Conservation (phyloP, 2,113 vertebrate genomes). For the Varanus salvator region DNA sequence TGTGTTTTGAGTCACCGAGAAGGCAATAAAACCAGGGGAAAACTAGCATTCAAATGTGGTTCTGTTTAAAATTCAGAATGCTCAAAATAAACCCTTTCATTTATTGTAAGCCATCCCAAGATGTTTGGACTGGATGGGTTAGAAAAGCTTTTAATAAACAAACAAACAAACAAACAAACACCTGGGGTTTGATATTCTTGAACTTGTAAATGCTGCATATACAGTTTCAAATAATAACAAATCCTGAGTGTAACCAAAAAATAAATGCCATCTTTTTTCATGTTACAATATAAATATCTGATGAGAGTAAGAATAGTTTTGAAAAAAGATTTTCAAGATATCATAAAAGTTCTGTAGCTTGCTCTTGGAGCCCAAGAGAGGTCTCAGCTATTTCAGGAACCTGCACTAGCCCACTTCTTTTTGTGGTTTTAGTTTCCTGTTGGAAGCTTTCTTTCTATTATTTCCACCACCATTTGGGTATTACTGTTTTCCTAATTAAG, state of each 20-base stretch:
- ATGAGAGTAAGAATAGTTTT: constrained; percentile 55
- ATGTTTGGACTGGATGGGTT: too few relatives aligned
- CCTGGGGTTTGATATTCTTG: constrained; percentile 1
- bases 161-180: background rate
- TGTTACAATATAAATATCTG: constrained; percentile 34
- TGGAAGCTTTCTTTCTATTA: constrained; percentile 54
- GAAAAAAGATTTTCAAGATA: constrained; percentile 58
- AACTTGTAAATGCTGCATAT: constrained; percentile 23
- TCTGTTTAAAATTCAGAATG: constrained; percentile 19
- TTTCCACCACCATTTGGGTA: constrained; percentile 35
- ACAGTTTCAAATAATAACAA: constrained; percentile 42
- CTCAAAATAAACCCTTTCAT: constrained; percentile 17
- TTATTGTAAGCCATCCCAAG: too few relatives aligned
- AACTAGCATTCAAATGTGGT: constrained; percentile 4
- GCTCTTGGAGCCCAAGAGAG: constrained; percentile 54
- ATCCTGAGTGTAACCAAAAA: constrained; percentile 56
- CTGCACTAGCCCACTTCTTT: constrained; percentile 49
- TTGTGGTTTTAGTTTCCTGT: constrained; percentile 70
- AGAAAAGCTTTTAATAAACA: too few relatives aligned
- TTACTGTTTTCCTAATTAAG: constrained; percentile 70
- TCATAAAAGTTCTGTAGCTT: constrained; percentile 48
- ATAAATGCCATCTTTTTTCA: background rate
- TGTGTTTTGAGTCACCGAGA: background rate
- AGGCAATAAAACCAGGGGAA: constrained; percentile 3
- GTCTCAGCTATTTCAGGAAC: constrained; percentile 64